Percentiles rank a stretch among this genome's conserved stretches.
Conservation (phyloP, 2,888 invertebrate species). For the Phytoseiulus persimilis region DNA sequence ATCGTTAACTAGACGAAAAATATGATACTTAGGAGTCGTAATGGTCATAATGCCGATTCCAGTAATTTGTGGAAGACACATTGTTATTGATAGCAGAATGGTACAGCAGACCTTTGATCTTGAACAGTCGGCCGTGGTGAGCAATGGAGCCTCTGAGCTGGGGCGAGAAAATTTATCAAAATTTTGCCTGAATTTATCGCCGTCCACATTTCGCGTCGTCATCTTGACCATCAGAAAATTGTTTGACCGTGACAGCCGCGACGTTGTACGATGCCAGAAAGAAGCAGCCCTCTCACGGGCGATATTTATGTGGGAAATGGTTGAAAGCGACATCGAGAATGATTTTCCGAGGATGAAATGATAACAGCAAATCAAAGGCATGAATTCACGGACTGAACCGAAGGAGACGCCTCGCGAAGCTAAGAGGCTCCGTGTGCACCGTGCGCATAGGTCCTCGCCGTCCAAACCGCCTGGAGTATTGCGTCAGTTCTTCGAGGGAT, state of each 20-base stretch:
- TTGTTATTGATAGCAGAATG: not conserved
- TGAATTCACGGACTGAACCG: not conserved
- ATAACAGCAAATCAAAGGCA: not conserved
- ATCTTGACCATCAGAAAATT: not conserved
- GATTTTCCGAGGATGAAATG: too few species aligned
- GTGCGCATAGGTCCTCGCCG: too few species aligned
- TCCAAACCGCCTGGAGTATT: too few species aligned
- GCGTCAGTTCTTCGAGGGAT: too few species aligned
- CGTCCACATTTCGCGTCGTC: not conserved
- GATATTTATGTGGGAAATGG: not conserved
- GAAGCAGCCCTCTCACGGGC: not conserved
- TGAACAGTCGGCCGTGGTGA: not conserved
- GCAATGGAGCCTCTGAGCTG: not conserved
- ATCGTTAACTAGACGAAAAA: constrained; percentile 5
- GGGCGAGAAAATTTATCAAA: not conserved
- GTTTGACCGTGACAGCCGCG: not conserved
- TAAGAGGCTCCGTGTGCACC: too few species aligned
- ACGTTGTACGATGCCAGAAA: not conserved
- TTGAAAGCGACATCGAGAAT: not conserved
- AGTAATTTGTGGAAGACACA: not conserved
- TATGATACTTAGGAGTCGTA: not conserved
- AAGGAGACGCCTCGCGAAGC: too few species aligned
- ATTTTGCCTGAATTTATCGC: not conserved
- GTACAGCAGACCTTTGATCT: not conserved
- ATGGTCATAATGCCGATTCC: not conserved